A percentile compares a stretch with the other conserved stretches of the same genome.
These are phyloP conservation scores for Corbicula japonica DNA, from an alignment of 2,888 invertebrate species.

Conservation along the genomic window DNA sequence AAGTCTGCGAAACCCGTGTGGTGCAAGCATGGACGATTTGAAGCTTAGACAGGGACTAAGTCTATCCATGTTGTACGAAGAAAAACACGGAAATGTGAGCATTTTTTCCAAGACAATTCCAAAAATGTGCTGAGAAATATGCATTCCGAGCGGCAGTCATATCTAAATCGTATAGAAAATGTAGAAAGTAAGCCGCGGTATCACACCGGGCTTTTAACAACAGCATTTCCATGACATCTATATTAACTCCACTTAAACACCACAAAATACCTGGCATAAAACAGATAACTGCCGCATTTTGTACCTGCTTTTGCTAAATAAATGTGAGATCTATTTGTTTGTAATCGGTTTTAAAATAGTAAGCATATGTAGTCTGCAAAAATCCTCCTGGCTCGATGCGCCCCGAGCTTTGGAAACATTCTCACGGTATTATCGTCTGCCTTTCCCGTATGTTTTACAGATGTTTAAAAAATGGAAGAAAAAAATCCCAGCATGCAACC, in stretches of 20 bases:
- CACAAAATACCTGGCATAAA: constrained; percentile 7
- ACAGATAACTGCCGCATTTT: constrained; percentile 1
- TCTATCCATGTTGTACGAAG: too few species aligned
- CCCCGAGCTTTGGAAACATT: constrained; percentile 42
- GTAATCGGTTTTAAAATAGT: constrained; percentile 33
- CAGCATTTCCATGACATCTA: constrained; percentile 8
- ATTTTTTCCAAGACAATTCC: too few species aligned
- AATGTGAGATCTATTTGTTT: constrained; percentile 29
- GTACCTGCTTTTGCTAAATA: constrained; percentile 18
- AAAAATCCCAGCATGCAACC: constrained; percentile 43
- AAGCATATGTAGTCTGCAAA: constrained; percentile 27
- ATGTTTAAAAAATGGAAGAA: constrained; percentile 45
- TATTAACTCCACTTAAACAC: constrained; percentile 18
- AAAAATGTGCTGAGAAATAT: too few species aligned
- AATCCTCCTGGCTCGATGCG: constrained; percentile 25
- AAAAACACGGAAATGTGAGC: too few species aligned
- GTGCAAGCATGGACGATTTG: too few species aligned
- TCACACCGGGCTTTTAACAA: too few species aligned
- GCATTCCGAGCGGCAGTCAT: too few species aligned
- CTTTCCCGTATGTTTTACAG: constrained; percentile 56
- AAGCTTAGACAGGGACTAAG: too few species aligned
- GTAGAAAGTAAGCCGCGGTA: too few species aligned
- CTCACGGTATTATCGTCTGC: constrained; percentile 54
- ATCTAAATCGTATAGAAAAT: too few species aligned
- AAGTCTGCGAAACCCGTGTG: too few species aligned